phyloP scores from a whole-genome alignment of 2,797 vertebrate species.

The Cossypha polioptera region DNA sequence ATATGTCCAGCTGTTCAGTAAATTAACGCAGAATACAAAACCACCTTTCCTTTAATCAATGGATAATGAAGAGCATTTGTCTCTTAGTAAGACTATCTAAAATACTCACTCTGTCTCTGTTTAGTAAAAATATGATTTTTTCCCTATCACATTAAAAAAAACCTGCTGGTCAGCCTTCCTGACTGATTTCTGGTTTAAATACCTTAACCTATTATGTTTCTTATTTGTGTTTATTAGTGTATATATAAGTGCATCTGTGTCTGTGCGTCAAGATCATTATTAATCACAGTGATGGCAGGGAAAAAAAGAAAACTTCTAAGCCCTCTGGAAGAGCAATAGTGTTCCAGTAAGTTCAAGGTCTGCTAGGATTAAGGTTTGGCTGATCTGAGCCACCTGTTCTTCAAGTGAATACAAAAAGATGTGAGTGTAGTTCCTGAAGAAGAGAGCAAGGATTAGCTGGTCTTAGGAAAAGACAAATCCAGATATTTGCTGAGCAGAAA shows the following conservation, averaged over 20 bases:
- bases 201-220: not conserved
- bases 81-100: slow-evolving; percentile 32
- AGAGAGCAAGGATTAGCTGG: slow-evolving; percentile 23
- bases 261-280: not conserved
- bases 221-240: slow-evolving; percentile 31
- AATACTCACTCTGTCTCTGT: slow-evolving; percentile 14
- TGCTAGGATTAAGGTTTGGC: slow-evolving; percentile 51
- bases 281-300: slow-evolving; percentile 6
- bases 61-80: slow-evolving; percentile 72
- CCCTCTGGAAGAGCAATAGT: not conserved
- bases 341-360: slow-evolving; percentile 53
- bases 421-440: not conserved
- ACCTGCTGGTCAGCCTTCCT: not conserved
- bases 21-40: slow-evolving; percentile 63
- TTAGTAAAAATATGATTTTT: slow-evolving; percentile 18
- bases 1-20: slow-evolving; percentile 63
- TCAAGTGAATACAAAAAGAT: slow-evolving; percentile 34
- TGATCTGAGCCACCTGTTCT: slow-evolving; percentile 64
- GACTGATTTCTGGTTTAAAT: not conserved
- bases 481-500: slow-evolving; percentile 9
- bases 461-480: slow-evolving; percentile 25
- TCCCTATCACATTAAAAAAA: not conserved
- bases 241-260: not conserved
- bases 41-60: slow-evolving; percentile 76
- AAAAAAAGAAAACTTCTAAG: slow-evolving; percentile 10